These are phyloP conservation scores for Fopius arisanus DNA, from an alignment of 1,140 invertebrate species.

Conservation along the genomic window DNA sequence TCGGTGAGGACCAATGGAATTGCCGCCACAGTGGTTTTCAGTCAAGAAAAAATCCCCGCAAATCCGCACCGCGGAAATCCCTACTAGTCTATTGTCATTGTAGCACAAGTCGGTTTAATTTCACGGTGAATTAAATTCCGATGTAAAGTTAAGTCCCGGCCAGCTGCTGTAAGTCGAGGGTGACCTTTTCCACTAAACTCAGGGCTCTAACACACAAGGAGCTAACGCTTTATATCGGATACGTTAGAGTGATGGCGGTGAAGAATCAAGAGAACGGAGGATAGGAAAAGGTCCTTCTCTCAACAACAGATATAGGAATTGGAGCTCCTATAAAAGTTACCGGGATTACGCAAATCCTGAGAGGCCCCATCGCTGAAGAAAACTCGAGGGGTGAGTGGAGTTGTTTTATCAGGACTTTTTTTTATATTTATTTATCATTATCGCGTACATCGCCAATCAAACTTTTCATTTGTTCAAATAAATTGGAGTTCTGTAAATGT, in stretches of 20 bases:
- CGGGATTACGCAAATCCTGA: slow-evolving; percentile 62
- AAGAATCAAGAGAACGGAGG: slow-evolving; percentile 15
- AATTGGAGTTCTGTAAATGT: not conserved
- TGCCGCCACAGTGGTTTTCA: not conserved
- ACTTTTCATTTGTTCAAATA: too few species aligned
- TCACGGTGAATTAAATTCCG: slow-evolving; percentile 64
- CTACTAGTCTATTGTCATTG: slow-evolving; percentile 53
- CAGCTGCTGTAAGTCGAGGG: slow-evolving; percentile 52
- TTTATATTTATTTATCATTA: too few species aligned
- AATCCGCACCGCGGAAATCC: slow-evolving; percentile 56
- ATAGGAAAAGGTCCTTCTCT: slow-evolving; percentile 21
- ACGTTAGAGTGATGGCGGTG: slow-evolving; percentile 23
- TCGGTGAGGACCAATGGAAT: not conserved
- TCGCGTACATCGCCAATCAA: too few species aligned
- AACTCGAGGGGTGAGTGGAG: not conserved
- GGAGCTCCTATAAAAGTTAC: slow-evolving; percentile 55
- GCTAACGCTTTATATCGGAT: slow-evolving; percentile 10
- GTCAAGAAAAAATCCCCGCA: slow-evolving; percentile 41
- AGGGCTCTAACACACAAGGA: slow-evolving; percentile 17
- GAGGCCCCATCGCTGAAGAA: slow-evolving; percentile 18
- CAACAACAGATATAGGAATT: slow-evolving; percentile 38
- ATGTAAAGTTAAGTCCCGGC: slow-evolving; percentile 58
- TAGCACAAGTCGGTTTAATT: slow-evolving; percentile 62
- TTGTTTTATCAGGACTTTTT: not conserved
- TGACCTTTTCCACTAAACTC: slow-evolving; percentile 48